Evolutionary conservation across 2,888 invertebrate species (phyloP).

Genomic region (Apamea monoglypha): DNA sequence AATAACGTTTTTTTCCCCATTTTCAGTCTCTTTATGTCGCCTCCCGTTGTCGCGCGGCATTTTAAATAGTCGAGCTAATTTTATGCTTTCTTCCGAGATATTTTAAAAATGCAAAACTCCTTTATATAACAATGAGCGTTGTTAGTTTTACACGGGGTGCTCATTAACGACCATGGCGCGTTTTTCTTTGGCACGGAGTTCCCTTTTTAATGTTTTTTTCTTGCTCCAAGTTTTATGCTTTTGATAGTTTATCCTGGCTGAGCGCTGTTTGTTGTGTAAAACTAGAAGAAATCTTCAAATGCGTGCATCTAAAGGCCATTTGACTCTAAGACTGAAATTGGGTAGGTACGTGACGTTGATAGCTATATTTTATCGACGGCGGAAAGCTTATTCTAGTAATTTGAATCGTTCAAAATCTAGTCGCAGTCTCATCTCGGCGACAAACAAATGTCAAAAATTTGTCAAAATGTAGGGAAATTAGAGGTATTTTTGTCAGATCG

Average conservation of each 20-base stretch:
- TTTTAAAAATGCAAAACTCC: conserved; percentile 67
- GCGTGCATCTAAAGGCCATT: too few species aligned
- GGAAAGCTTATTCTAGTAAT: too few species aligned
- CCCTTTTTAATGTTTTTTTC: conserved; percentile 13
- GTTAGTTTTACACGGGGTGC: conserved; percentile 58
- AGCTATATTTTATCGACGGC: neutral
- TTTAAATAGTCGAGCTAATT: conserved; percentile 77
- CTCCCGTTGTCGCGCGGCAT: conserved; percentile 66
- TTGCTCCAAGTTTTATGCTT: conserved; percentile 22
- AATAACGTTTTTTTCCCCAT: conserved; percentile 62
- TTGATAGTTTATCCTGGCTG: neutral
- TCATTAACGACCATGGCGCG: conserved; percentile 53
- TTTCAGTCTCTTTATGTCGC: conserved; percentile 69
- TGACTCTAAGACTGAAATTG: neutral
- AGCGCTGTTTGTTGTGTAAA: neutral
- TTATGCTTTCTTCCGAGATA: conserved; percentile 69
- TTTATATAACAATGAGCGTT: conserved; percentile 57
- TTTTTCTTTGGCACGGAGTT: conserved; percentile 24
- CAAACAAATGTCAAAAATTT: too few species aligned
- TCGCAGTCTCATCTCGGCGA: too few species aligned
- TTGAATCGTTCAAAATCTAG: too few species aligned
- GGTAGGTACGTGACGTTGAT: neutral
- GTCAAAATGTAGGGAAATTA: too few species aligned
- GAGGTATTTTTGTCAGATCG: too few species aligned
- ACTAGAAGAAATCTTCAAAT: neutral